Base-by-base conservation (phyloP, 2,113 vertebrate species). In the Poeciliopsis prolifica region DNA sequence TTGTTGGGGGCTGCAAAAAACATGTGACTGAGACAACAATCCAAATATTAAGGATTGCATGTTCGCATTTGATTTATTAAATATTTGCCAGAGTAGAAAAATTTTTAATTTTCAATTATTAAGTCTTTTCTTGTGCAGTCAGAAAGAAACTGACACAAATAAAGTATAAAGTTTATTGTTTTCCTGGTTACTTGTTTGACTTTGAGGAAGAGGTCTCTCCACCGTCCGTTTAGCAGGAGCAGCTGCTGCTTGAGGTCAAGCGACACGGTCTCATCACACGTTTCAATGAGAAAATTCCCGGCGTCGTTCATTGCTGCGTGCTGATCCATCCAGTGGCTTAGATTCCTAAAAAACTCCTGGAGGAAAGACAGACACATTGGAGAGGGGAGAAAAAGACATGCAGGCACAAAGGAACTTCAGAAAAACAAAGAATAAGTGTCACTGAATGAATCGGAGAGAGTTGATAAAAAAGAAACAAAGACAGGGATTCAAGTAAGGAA, bases 251-350 rank as follows among this genome's bases (percentile, higher is more conserved):
- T 99, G 29, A 99, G 95, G 70, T 99, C 97, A 31, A 96, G 96
- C 33, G 98, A 99, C 83, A 98, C 95, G 0, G 93, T 94, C 75
- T 99, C 97, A 70, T 99, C 96, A 70, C 97, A 99, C 0, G 98
- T 98, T 90, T 99, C 98, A 48, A 99, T 99, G 1, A 99, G 95
- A 82, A 99, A 99, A 91, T 98, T 99, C 74, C 98, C 98, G 5
- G 98, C 96, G 58, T 99, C 98, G 10, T 99, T 99, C 97, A 99
- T 98, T 77, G 96, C 92, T n/a, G 95, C 91, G 61, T 99, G 98
- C 79, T 97, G 97, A 81, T 99, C 96, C 80, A 98, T 98, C 98
- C 93, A 95, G 82, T 93, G 93, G 65, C 91, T 90, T 71, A 95
- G 94, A 81, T 91, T 92, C 75, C 90, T 85, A 81, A 95, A 95